phyloP scores from a whole-genome alignment of 2,113 vertebrate species.

The Lamprologus tigripictilis region DNA sequence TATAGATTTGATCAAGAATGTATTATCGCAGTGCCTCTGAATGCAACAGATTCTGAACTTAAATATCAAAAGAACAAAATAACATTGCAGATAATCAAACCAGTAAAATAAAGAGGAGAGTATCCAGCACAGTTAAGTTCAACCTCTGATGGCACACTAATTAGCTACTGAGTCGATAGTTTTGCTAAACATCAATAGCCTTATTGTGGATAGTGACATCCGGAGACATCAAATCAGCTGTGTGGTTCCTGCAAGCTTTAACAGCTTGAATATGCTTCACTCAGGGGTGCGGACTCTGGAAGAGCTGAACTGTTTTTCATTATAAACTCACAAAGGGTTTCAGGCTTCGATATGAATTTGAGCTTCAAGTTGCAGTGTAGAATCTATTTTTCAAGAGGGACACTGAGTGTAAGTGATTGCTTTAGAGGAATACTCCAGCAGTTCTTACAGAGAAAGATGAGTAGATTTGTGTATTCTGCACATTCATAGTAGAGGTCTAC shows the following conservation, averaged over 20 bases:
- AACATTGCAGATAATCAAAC: slow-evolving; percentile 42
- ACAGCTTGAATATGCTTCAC: neutral
- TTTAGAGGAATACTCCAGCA: neutral
- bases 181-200: neutral
- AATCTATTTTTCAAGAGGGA: neutral
- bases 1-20: neutral
- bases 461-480: neutral
- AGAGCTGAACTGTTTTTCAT: neutral
- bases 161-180: slow-evolving; percentile 44
- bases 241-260: neutral
- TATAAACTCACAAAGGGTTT: neutral
- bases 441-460: neutral
- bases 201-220: neutral
- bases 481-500: neutral
- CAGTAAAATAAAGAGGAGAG: slow-evolving; percentile 15
- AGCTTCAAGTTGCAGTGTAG: neutral
- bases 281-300: neutral
- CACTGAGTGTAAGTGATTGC: neutral
- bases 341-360: neutral
- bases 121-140: slow-evolving; percentile 7
- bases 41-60: neutral
- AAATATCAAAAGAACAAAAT: neutral
- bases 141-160: slow-evolving; percentile 45
- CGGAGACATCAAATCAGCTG: neutral
- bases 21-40: neutral